Conservation (phyloP, 2,113 vertebrate species). For the Protobothrops mucrosquamatus region DNA sequence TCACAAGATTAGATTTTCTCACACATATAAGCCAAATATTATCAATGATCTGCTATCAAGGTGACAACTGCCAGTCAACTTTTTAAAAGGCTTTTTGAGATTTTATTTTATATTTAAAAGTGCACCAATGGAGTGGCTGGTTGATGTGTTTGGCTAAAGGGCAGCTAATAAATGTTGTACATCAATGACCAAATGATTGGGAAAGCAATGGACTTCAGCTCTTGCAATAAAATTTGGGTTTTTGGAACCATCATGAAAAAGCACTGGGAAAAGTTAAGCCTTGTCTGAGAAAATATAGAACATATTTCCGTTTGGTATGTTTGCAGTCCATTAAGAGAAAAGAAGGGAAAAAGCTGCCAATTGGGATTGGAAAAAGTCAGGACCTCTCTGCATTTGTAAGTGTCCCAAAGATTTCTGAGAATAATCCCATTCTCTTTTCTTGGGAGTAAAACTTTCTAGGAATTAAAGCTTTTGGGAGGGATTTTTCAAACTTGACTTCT, state of each 20-base stretch:
- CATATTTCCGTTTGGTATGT: not conserved
- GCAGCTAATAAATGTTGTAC: not conserved
- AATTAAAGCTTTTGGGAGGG: not conserved
- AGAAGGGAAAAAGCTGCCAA: not conserved
- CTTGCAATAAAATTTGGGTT: not conserved
- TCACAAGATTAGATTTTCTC: not conserved
- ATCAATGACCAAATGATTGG: not conserved
- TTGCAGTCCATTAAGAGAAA: not conserved
- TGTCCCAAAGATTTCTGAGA: not conserved
- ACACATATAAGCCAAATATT: not conserved
- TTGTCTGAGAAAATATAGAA: not conserved
- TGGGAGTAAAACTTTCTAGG: not conserved
- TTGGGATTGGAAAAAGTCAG: not conserved
- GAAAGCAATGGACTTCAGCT: not conserved
- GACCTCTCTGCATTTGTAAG: not conserved
- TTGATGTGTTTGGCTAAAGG: not conserved
- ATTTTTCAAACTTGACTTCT: not conserved
- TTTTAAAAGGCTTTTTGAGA: not conserved
- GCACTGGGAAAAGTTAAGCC: not conserved
- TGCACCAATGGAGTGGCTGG: not conserved
- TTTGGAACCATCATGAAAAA: not conserved
- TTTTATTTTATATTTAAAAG: not conserved
- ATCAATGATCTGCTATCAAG: not conserved
- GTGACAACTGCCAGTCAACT: not conserved
- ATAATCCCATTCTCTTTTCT: not conserved